Percentiles rank a stretch among this genome's conserved stretches.
Evolutionary conservation across 2,797 vertebrate genomes (phyloP).

Genomic region (Onychomys leucogaster): DNA sequence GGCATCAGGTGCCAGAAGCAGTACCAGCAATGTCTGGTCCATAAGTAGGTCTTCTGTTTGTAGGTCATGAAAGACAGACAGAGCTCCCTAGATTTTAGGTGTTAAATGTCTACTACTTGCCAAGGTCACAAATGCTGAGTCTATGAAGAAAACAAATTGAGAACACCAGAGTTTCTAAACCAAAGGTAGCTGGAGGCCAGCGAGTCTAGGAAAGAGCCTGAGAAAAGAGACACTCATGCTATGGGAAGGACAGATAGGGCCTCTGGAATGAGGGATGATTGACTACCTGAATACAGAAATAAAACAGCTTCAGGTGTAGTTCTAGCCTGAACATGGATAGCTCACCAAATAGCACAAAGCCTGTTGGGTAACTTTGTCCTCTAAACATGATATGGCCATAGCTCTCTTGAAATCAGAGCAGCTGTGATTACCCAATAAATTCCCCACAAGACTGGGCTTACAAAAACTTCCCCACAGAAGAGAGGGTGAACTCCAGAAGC

Average conservation of each 20-base stretch:
- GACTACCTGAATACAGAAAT: neutral
- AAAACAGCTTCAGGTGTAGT: slow-evolving; percentile 11
- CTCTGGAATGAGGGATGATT: neutral
- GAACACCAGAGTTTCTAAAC: slow-evolving; percentile 60
- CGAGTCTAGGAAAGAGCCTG: slow-evolving; percentile 54
- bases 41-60: slow-evolving; percentile 65
- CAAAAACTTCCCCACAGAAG: neutral
- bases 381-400: neutral
- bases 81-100: slow-evolving; percentile 72
- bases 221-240: slow-evolving; percentile 18
- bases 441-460: neutral
- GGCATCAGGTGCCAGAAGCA: slow-evolving; percentile 85
- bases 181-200: slow-evolving; percentile 11
- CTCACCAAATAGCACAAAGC: neutral
- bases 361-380: neutral
- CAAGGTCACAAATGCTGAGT: slow-evolving; percentile 35
- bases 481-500: neutral
- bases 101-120: slow-evolving; percentile 54
- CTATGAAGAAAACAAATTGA: slow-evolving; percentile 71
- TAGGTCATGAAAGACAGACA: slow-evolving; percentile 74
- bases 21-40: slow-evolving; percentile 12
- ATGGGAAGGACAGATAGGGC: neutral
- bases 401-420: neutral
- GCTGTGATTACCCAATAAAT: neutral
- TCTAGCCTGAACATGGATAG: slow-evolving; percentile 1